phyloP scores from a whole-genome alignment of 2,888 invertebrate species.

The Portevinia maculata region DNA sequence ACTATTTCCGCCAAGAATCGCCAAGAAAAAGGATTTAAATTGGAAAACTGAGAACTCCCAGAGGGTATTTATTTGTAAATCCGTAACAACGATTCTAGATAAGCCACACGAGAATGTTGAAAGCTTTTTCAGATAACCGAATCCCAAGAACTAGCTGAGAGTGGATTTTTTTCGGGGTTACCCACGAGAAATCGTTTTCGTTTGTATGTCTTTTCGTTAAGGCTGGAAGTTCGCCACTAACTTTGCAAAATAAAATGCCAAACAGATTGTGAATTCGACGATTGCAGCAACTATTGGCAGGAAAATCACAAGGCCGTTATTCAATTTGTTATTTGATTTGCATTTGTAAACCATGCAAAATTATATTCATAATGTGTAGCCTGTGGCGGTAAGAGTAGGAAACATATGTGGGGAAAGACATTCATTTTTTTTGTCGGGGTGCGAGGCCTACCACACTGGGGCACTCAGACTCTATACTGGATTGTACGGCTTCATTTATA shows the following conservation, averaged over 20 bases:
- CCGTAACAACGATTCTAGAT: conserved; percentile 73
- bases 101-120: conserved; percentile 70
- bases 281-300: conserved; percentile 53
- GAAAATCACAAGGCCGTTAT: conserved; percentile 51
- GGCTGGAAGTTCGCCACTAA: conserved; percentile 51
- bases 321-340: conserved; percentile 53
- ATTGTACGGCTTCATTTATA: too few relatives aligned
- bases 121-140: conserved; percentile 70
- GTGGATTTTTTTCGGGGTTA: conserved; percentile 42
- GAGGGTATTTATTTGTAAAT: conserved; percentile 74
- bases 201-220: conserved; percentile 8
- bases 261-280: conserved; percentile 23
- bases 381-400: too few relatives aligned
- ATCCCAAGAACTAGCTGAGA: conserved; percentile 29
- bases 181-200: conserved; percentile 1
- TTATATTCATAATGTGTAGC: too few relatives aligned
- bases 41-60: conserved; percentile 73
- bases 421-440: too few relatives aligned
- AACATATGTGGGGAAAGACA: too few relatives aligned
- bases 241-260: conserved; percentile 13
- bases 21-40: conserved; percentile 73
- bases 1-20: conserved; percentile 70
- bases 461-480: too few relatives aligned
- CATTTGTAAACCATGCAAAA: conserved; percentile 11
- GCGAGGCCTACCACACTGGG: too few relatives aligned